phyloP scores from a whole-genome alignment of 2,888 invertebrate species.

The Lypha dubia region DNA sequence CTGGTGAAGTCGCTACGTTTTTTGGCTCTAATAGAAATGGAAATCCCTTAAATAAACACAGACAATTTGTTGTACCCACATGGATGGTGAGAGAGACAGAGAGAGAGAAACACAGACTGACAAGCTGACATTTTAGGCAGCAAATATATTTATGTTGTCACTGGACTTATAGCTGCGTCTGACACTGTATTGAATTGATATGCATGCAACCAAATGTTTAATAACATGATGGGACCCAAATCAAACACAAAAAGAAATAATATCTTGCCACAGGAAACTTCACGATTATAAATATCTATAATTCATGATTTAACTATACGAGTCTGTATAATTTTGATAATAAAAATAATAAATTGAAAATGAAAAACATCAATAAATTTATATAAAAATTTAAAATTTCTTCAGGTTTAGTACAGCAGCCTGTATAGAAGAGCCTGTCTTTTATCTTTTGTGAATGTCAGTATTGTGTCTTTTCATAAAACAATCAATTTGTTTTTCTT shows the following conservation, averaged over 20 bases:
- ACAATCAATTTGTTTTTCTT: constrained; percentile 44
- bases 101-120: no score
- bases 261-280: constrained; percentile 25
- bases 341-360: neutral
- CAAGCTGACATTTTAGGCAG: neutral
- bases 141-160: neutral
- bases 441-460: constrained; percentile 13
- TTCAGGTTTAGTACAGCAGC: neutral
- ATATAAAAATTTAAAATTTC: constrained; percentile 32
- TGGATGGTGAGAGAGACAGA: neutral
- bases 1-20: constrained; percentile 4
- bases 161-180: constrained; percentile 7
- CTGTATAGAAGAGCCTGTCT: neutral
- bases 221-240: neutral
- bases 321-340: constrained; percentile 45
- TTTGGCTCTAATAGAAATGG: neutral
- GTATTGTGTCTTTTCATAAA: neutral
- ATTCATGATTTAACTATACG: constrained; percentile 43
- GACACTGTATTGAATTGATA: constrained; percentile 23
- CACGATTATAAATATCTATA: constrained; percentile 30
- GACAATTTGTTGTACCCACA: constrained; percentile 16
- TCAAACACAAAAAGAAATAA: constrained; percentile 5
- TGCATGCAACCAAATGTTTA: neutral
- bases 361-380: constrained; percentile 7
- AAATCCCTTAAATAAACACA: constrained; percentile 45